Percentiles rank a stretch among this genome's conserved stretches.
Evolutionary conservation across 2,888 invertebrate genomes (phyloP).

Genomic region (Carterocephalus palaemon): DNA sequence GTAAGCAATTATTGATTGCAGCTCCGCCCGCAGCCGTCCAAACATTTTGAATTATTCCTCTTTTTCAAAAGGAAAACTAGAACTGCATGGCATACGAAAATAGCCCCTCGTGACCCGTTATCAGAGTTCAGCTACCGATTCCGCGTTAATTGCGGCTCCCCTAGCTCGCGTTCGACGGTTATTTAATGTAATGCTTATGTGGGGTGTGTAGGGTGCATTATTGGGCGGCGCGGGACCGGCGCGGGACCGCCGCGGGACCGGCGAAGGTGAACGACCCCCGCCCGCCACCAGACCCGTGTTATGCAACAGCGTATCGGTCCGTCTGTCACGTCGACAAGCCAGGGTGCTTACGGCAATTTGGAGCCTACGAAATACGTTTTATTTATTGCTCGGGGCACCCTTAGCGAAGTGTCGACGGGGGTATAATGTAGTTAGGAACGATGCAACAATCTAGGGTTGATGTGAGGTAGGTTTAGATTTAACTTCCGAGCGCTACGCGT

Average conservation of each 20-base stretch:
- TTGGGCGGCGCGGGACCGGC: not conserved
- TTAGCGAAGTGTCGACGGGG: not conserved
- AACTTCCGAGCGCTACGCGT: not conserved
- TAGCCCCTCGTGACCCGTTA: conserved; percentile 27
- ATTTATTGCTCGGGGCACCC: conserved; percentile 6
- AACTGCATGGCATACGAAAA: conserved; percentile 28
- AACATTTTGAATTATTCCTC: conserved; percentile 37
- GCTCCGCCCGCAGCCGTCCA: conserved; percentile 32
- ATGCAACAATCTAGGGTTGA: not conserved
- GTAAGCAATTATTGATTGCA: conserved; percentile 27
- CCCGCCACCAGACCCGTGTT: conserved; percentile 38
- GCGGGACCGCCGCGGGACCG: conserved; percentile 25
- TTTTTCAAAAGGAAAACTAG: conserved; percentile 15
- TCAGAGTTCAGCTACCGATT: conserved; percentile 22
- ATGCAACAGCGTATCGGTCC: conserved; percentile 43
- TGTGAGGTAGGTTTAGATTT: not conserved
- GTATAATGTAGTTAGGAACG: conserved; percentile 1
- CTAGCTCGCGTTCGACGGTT: not conserved
- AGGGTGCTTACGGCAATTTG: conserved; percentile 17
- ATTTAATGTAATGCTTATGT: conserved; percentile 27
- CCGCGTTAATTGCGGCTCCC: conserved; percentile 18
- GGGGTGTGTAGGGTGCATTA: conserved; percentile 27
- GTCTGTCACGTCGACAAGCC: conserved; percentile 41
- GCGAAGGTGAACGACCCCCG: conserved; percentile 57
- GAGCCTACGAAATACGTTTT: conserved; percentile 2